Evolutionary conservation across 2,888 invertebrate genomes (phyloP).

Genomic region (Ophion ventricosus): DNA sequence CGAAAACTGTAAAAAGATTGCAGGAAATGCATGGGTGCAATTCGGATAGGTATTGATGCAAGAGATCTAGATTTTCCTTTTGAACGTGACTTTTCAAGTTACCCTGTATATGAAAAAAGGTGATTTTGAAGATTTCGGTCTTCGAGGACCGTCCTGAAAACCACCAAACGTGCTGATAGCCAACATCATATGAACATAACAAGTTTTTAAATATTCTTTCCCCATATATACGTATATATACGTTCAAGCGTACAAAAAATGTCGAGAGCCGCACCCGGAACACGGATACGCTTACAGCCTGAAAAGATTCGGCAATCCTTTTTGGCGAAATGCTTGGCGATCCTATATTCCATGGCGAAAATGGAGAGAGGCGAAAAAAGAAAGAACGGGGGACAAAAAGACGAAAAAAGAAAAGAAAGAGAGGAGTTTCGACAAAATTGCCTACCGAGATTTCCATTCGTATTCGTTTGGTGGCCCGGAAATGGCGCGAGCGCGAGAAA

Average conservation of each 20-base stretch:
- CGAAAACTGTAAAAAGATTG: background rate
- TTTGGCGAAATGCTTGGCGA: constrained; percentile 36
- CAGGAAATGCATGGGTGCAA: background rate
- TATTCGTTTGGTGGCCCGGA: constrained; percentile 39
- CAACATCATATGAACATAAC: background rate
- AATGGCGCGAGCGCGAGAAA: constrained; percentile 26
- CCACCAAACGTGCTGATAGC: background rate
- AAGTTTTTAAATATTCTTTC: background rate
- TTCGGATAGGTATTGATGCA: background rate
- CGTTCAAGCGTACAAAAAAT: background rate
- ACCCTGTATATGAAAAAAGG: background rate
- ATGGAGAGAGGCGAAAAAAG: background rate
- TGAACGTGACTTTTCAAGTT: background rate
- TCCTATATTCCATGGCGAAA: constrained; percentile 48
- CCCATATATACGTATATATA: background rate
- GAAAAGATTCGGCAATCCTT: constrained; percentile 56
- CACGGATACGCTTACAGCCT: constrained; percentile 9
- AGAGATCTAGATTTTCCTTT: background rate
- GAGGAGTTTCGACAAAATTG: constrained; percentile 51
- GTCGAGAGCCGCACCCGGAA: background rate
- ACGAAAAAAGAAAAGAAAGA: background rate
- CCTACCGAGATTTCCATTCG: constrained; percentile 44
- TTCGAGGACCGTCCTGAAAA: background rate
- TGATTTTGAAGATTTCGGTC: background rate
- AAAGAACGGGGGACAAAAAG: background rate